Base-by-base conservation (phyloP, 1,140 invertebrate genomes). In the Drosophila lacteicornis region DNA sequence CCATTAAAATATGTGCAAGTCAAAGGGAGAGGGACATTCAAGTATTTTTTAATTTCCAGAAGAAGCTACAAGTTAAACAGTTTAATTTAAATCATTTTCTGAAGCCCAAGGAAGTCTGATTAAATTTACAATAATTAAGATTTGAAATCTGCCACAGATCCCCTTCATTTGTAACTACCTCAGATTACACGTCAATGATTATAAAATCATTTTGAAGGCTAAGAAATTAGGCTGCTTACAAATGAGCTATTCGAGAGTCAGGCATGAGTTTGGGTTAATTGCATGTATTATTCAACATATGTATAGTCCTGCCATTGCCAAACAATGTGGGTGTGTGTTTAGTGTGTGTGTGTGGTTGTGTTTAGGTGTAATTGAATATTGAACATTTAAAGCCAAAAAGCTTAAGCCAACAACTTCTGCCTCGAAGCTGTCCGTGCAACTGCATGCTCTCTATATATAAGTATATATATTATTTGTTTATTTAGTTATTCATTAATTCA, bases 381-480 rank as follows among this genome's bases (percentile, higher is more conserved):
- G 62, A 75, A 75, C 47, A 75, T 61, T 75, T 40, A 55, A 75
- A 75, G 68, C 56, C 56, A 55, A 75, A 69, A 70, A 70, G 67
- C 67, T 46, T 42, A 62, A 53, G 70, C 67, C 70, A 74, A 53
- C 40, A 36, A 47, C 67, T 47, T 70, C 46, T 59, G 63, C 49
- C 49, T 68, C 33, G 67, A 68, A 71, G 71, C 68, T 73, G 45
- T 49, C 40, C 53, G 69, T 73, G 69, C 69, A 69, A 69, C 60
- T 19, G 42, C 67, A 73, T 75, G 71, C 70, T 60, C 56, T 61
- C 49, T 53, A 33, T 66, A 50, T 53, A 33, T 66, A 50, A 17
- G 33, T 36, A 50, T 65, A 33, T 15, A 13, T 4, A n/a, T n/a
- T n/a, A n/a, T n/a, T n/a, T 42, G 33, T 43, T 19, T 57, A 22